Evolutionary conservation across 2,797 vertebrate genomes (phyloP), one percentile per base, ranked within the genome.

Genomic region (Petrocephalus sullivani): DNA sequence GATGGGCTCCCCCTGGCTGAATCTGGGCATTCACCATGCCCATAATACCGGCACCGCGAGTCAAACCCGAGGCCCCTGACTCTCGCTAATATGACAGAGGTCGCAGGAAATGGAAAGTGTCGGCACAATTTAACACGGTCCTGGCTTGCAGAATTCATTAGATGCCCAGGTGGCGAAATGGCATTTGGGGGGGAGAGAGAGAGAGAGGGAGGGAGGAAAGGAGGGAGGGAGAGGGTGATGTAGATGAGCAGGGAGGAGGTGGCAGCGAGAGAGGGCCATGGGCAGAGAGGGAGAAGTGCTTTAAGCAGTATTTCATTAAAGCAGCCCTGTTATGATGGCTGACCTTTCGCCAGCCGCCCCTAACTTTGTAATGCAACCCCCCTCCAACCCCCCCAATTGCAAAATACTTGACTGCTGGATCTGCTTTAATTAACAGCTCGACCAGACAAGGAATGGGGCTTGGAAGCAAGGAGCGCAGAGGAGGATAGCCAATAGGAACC

Each of bases 11-110:
- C n/a, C 19, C 75, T 19, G 75, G 75, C 41, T 4, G 78, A 82
- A 51, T 21, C 37, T 51, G 41, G 1, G 78, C 78, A 82, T 82
- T 21, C 46, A 4, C 9, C 33, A 82, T 14, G 37, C 54, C 3
- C 28, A 8, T 14, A 12, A 3, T 28, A 64, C 9, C 54, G 41
- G 10, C 54, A 7, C 2, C 14, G 16, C 41, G 16, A 49, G 54
- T 23, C 51, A 2, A n/a, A 14, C 33, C 41, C 2, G 19, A 16
- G n/a, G 54, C 95, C 94, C 94, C 94, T 93, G 94, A 90, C 94
- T 95, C 95, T 92, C 94, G 93, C 92, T 95, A 95, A 95, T 95
- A 94, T 95, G 95, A 95, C 94, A 92, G 94, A 95, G 93, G 91
- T 92, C 91, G 92, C 88, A 92, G 94, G 94, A 94, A 95, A 95